phyloP scores from a whole-genome alignment of 2,888 invertebrate genomes.

The Sericinus montela region DNA sequence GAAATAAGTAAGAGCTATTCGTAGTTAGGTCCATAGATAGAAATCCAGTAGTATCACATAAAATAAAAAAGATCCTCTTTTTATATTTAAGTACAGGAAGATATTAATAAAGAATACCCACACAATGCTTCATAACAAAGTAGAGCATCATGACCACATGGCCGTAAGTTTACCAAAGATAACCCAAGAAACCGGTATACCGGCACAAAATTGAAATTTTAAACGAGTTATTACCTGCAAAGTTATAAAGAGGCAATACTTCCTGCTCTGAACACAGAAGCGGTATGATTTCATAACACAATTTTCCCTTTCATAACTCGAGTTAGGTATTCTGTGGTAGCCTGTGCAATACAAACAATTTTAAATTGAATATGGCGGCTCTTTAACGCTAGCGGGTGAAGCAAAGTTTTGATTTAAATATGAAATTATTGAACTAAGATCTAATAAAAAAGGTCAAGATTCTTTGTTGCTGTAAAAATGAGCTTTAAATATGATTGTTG shows the following conservation, averaged over 20 bases:
- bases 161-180: neutral
- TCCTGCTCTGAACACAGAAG: conserved; percentile 55
- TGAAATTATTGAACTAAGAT: conserved; percentile 14
- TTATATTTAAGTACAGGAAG: too few species aligned
- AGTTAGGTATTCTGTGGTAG: conserved; percentile 30
- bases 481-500: too few species aligned
- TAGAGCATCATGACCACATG: conserved; percentile 1
- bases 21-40: too few species aligned
- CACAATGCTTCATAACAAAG: neutral
- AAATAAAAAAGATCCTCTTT: too few species aligned
- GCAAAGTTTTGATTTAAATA: conserved; percentile 11
- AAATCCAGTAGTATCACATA: too few species aligned
- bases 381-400: conserved; percentile 2
- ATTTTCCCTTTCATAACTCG: conserved; percentile 64
- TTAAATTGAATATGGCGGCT: conserved; percentile 28
- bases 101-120: too few species aligned
- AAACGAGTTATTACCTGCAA: conserved; percentile 51
- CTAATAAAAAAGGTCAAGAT: conserved; percentile 8
- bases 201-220: conserved; percentile 44
- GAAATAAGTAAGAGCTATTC: too few species aligned
- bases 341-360: conserved; percentile 30
- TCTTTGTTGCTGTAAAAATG: too few species aligned
- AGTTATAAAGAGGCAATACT: conserved; percentile 47
- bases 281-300: conserved; percentile 66
- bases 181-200: conserved; percentile 18